Conservation (phyloP, 2,797 vertebrate species). For the Sphaeramia orbicularis region DNA sequence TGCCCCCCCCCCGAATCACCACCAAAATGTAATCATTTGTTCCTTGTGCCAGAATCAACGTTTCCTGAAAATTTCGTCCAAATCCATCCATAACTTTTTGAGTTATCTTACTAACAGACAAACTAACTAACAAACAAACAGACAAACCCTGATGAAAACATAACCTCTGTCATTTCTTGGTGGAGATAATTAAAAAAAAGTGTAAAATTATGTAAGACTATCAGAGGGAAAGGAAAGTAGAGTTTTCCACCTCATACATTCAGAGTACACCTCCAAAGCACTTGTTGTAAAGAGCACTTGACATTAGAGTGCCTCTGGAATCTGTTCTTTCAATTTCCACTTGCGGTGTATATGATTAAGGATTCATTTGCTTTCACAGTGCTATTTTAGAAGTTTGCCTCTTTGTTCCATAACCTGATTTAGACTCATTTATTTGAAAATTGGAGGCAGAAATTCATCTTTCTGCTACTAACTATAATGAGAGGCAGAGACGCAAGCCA, state of each 20-base stretch:
- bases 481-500: background rate
- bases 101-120: too few relatives aligned
- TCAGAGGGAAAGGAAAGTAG: background rate
- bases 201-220: background rate
- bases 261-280: background rate
- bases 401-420: constrained; percentile 10
- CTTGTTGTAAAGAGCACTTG: background rate
- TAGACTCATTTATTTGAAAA: constrained; percentile 11
- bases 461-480: background rate
- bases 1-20: too few relatives aligned
- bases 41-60: too few relatives aligned
- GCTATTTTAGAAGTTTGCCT: constrained; percentile 17
- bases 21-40: too few relatives aligned
- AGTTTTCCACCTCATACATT: background rate
- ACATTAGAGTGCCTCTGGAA: background rate
- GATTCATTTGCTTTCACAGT: background rate
- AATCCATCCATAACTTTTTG: too few relatives aligned
- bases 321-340: background rate
- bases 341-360: constrained; percentile 21
- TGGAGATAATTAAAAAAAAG: too few relatives aligned
- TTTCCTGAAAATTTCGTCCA: too few relatives aligned
- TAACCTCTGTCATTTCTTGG: too few relatives aligned
- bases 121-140: too few relatives aligned
- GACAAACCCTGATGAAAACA: too few relatives aligned
- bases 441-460: background rate